Percentiles rank a stretch among this genome's conserved stretches.
Evolutionary conservation across 2,888 invertebrate genomes (phyloP).

Genomic region (Mystacides longicornis): DNA sequence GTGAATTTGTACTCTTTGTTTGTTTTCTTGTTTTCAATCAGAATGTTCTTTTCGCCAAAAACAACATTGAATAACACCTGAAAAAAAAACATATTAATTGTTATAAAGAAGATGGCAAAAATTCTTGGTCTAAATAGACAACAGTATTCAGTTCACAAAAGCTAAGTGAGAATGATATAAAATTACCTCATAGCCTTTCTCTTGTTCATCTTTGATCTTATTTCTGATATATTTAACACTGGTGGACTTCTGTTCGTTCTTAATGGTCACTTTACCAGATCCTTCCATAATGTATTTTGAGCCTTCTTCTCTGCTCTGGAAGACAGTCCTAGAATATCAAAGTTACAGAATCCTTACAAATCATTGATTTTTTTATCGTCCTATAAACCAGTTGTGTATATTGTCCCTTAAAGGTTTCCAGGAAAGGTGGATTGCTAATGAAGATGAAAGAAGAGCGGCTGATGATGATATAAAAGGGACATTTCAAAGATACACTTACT

Average conservation of each 20-base stretch:
- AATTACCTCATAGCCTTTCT: conserved; percentile 55
- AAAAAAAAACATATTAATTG: conserved; percentile 4
- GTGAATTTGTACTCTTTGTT: conserved; percentile 65
- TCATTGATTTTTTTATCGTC: no score
- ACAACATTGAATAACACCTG: conserved; percentile 60
- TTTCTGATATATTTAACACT: conserved; percentile 69
- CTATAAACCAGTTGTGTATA: no score
- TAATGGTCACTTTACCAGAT: conserved; percentile 62
- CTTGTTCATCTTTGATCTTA: conserved; percentile 55
- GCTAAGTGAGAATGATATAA: no score
- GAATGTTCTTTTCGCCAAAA: conserved; percentile 62
- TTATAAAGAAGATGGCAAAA: not conserved
- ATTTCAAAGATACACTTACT: conserved; percentile 35
- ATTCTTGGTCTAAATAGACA: not conserved
- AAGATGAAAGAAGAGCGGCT: no score
- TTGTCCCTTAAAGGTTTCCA: no score
- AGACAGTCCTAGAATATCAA: conserved; percentile 48
- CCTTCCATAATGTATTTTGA: conserved; percentile 69
- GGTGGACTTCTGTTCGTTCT: conserved; percentile 59
- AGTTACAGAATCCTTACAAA: not conserved
- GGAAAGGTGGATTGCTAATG: no score
- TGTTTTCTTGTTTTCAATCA: conserved; percentile 62
- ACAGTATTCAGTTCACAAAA: not conserved
- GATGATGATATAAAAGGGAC: no score
- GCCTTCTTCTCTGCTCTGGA: conserved; percentile 62